phyloP scores from a whole-genome alignment of 1,140 invertebrate species.

The Drosophila varians region DNA sequence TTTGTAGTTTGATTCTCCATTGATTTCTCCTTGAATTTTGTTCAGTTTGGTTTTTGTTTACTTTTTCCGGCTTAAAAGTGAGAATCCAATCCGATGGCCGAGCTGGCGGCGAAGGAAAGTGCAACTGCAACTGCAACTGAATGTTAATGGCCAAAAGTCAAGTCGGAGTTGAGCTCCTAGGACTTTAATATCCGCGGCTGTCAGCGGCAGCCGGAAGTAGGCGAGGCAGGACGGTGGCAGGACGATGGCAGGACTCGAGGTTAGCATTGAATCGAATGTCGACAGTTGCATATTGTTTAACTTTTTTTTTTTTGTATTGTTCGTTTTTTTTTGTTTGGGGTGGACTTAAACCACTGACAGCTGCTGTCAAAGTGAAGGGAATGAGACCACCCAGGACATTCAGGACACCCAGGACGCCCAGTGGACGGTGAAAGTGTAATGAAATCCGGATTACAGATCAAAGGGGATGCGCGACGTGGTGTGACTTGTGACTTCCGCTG shows the following conservation, averaged over 20 bases:
- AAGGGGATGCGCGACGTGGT: slow-evolving; percentile 7
- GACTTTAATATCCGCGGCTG: slow-evolving; percentile 9
- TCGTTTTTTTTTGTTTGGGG: neutral
- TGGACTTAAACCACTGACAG: slow-evolving; percentile 30
- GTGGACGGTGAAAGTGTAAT: slow-evolving; percentile 61
- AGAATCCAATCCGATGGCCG: slow-evolving; percentile 23
- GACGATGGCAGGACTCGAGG: neutral
- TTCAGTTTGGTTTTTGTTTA: neutral
- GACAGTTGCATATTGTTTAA: slow-evolving; percentile 22
- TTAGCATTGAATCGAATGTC: neutral
- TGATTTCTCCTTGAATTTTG: neutral
- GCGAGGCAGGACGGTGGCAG: neutral
- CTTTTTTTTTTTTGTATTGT: slow-evolving; percentile 2
- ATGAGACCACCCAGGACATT: too few relatives aligned
- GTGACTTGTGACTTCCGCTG: slow-evolving; percentile 23
- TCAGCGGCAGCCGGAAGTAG: neutral
- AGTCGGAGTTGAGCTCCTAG: neutral
- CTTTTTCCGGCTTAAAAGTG: neutral
- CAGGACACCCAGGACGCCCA: neutral
- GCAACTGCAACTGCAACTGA: slow-evolving; percentile 5
- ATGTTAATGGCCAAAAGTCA: slow-evolving; percentile 13
- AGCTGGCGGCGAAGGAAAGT: neutral
- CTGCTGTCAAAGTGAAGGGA: slow-evolving; percentile 46
- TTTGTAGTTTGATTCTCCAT: neutral
- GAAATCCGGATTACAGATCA: slow-evolving; percentile 60